Conservation (phyloP, 2,888 invertebrate genomes). For the Neuroscelio doddi region DNA sequence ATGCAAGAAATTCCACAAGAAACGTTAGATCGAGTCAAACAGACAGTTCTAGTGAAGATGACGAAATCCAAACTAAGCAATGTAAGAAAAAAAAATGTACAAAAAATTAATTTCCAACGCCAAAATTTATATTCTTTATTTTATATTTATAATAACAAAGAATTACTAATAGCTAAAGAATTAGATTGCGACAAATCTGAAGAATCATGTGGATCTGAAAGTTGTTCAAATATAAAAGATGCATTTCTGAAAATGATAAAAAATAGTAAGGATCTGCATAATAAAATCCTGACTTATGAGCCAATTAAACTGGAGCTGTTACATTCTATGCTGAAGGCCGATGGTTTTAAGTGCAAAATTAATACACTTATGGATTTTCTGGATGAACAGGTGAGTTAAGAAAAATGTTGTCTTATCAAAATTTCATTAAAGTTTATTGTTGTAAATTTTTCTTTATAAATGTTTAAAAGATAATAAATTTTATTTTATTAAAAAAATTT, state of each 20-base stretch:
- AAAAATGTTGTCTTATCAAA: too few species aligned
- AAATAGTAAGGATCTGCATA: conserved; percentile 67
- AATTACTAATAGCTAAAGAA: conserved; percentile 43
- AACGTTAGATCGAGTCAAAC: conserved; percentile 5
- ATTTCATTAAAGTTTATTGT: too few species aligned
- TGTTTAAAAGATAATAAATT: not conserved
- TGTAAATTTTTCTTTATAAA: too few species aligned
- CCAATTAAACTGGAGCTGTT: conserved; percentile 73
- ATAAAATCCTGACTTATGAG: conserved; percentile 73
- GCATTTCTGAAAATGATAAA: conserved; percentile 58
- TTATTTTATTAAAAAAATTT: not conserved
- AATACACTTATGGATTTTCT: conserved; percentile 73
- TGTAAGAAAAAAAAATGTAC: conserved; percentile 11
- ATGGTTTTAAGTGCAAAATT: conserved; percentile 71
- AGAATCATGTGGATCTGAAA: conserved; percentile 18
- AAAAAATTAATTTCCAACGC: too few species aligned
- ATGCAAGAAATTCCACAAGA: too few species aligned
- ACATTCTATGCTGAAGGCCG: conserved; percentile 67
- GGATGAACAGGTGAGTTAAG: conserved; percentile 72
- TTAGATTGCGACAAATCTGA: conserved; percentile 51
- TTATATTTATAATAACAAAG: not conserved
- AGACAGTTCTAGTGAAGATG: conserved; percentile 30
- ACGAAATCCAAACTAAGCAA: conserved; percentile 41
- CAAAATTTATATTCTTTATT: too few species aligned
- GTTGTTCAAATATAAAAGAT: conserved; percentile 49